Conservation (phyloP, 2,888 invertebrate genomes). For the Parnassius glacialis region DNA sequence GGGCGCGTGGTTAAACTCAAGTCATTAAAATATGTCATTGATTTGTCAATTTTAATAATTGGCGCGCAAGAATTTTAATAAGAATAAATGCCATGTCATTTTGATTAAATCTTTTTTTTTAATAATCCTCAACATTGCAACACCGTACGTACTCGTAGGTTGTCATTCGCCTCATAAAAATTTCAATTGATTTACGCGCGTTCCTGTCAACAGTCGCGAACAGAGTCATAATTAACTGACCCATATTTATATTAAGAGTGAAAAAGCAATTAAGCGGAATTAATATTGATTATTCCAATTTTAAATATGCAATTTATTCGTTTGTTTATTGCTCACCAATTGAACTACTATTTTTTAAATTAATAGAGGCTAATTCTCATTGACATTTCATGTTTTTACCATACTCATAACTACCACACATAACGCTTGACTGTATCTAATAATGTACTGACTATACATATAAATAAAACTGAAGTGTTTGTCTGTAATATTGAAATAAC, state of each 20-base stretch:
- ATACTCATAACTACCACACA: background rate
- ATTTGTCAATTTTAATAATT: background rate
- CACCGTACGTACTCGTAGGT: conserved; percentile 5
- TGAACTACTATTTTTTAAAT: conserved; percentile 10
- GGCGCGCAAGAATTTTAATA: background rate
- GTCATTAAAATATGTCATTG: background rate
- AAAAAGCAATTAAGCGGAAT: conserved; percentile 32
- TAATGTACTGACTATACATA: too few species aligned
- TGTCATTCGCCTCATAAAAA: conserved; percentile 7
- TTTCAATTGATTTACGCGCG: conserved; percentile 26
- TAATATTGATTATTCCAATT: conserved; percentile 18
- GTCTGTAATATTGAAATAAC: too few species aligned
- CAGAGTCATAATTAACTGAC: conserved; percentile 32
- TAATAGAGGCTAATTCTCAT: conserved; percentile 12
- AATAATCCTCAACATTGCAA: conserved; percentile 11
- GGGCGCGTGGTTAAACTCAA: background rate
- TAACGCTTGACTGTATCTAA: too few species aligned
- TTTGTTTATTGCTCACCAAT: conserved; percentile 16
- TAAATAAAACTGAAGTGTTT: too few species aligned
- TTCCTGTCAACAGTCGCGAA: conserved; percentile 21
- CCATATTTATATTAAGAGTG: conserved; percentile 33
- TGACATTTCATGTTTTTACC: background rate
- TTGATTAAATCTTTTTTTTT: conserved; percentile 1
- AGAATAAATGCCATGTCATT: background rate
- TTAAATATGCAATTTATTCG: conserved; percentile 8